Evolutionary conservation across 2,888 invertebrate species (phyloP), one percentile per base, ranked within the genome.

Genomic region (Agrenia bidenticulata): DNA sequence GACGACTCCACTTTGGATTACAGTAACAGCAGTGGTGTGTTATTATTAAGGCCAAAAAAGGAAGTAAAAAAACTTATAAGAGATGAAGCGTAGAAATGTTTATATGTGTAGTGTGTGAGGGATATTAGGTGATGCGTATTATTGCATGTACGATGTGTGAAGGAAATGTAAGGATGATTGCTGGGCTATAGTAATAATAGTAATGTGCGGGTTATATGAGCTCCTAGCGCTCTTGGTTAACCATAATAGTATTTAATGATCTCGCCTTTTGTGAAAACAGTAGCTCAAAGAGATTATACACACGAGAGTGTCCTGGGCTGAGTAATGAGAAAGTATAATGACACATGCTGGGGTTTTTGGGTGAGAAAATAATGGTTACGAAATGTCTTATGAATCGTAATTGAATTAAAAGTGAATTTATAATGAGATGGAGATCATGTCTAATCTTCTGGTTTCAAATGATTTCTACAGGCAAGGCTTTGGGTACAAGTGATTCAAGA

Each of bases 401-500:
- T 53, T 19, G 32, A 32, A 32, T 32, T 32, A 32, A 32, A 32
- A 32, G 32, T 32, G 32, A 32, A 32, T 32, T 32, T 11, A 11
- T 32, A 32, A 32, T 32, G 32, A 32, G 32, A 7, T 32, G 32
- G 32, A 4, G 51, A 15, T 27, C 1, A 57, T 49, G 37, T 32
- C 60, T 61, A 42, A 49, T 45, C 58, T 39, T 39, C 37, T 37
- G 42, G 21, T 55, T 53, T 11, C 11, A n/a, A n/a, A n/a, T n/a
- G n/a, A n/a, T 32, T 37, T 49, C 73, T 77, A 15, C 84, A 92
- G 94, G 94, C 95, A 74, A 87, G 93, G 78, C 89, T 96, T 81
- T 94, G 94, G 94, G 89, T 93, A 80, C 94, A 94, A 85, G 94
- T 96, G 51, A 94, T 96, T 80, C 88, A 89, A 73, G 92, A 96